These are phyloP conservation scores for Diarsia rubi DNA, from an alignment of 2,888 invertebrate species.

Conservation along the genomic window DNA sequence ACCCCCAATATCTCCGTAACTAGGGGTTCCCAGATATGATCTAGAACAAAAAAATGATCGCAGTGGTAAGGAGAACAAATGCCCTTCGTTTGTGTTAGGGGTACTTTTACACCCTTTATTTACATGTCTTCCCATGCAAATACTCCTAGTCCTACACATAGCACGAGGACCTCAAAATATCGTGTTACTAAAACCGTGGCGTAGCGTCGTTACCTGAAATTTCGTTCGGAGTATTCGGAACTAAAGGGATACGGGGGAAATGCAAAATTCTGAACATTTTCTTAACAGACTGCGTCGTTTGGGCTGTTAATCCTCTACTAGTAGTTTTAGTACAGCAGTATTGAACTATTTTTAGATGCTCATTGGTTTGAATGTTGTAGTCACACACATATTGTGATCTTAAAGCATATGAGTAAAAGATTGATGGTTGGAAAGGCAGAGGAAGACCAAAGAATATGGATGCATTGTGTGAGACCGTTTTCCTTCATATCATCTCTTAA, in stretches of 20 bases:
- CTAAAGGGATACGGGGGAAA: slow-evolving; percentile 64
- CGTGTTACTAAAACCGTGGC: slow-evolving; percentile 32
- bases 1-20: too few relatives aligned
- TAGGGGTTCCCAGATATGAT: too few relatives aligned
- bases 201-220: slow-evolving; percentile 58
- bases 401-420: too few relatives aligned
- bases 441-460: too few relatives aligned
- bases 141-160: neutral
- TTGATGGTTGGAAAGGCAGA: too few relatives aligned
- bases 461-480: too few relatives aligned
- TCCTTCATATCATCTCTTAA: too few relatives aligned
- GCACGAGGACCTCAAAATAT: slow-evolving; percentile 26
- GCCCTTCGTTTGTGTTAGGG: too few relatives aligned
- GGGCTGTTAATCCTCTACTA: slow-evolving; percentile 68
- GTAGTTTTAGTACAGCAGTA: neutral
- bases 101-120: too few relatives aligned
- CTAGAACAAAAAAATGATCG: too few relatives aligned
- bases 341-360: neutral
- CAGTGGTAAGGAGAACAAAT: too few relatives aligned
- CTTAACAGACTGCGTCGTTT: slow-evolving; percentile 74
- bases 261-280: slow-evolving; percentile 76
- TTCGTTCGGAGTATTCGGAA: slow-evolving; percentile 26
- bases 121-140: neutral
- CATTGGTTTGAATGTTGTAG: neutral
- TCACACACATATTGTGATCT: too few relatives aligned